A percentile compares a stretch with the other conserved stretches of the same genome.
These are phyloP conservation scores for Papilio protenor DNA, from an alignment of 2,888 invertebrate genomes.

Conservation along the genomic window DNA sequence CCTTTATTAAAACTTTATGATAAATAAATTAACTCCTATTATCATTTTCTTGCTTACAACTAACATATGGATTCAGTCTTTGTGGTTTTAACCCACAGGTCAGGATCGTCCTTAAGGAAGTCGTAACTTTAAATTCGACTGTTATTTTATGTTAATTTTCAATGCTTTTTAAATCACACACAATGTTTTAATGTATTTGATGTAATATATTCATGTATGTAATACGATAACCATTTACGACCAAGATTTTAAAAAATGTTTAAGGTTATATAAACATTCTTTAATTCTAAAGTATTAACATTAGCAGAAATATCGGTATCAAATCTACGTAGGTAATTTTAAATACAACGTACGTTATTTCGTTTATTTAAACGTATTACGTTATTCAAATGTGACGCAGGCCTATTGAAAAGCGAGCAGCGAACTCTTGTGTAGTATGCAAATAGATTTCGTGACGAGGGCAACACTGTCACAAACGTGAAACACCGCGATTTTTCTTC, in stretches of 20 bases:
- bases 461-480: constrained; percentile 5
- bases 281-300: background rate
- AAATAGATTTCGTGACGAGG: constrained; percentile 44
- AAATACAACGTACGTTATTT: background rate
- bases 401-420: constrained; percentile 54
- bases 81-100: constrained; percentile 1
- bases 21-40: constrained; percentile 11
- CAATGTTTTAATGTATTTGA: background rate
- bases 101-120: background rate
- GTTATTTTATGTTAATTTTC: background rate
- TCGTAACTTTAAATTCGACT: background rate
- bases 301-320: background rate
- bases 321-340: background rate
- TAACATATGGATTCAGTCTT: background rate
- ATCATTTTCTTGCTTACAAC: background rate
- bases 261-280: background rate
- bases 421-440: constrained; percentile 44
- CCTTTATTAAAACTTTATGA: constrained; percentile 7
- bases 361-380: constrained; percentile 12
- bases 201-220: background rate
- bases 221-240: background rate
- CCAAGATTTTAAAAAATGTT: background rate
- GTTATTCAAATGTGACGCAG: constrained; percentile 53
- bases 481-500: constrained; percentile 37
- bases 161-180: background rate